Evolutionary conservation across 1,140 invertebrate species (phyloP), one percentile per base, ranked within the genome.

Genomic region (Aphis craccivora): DNA sequence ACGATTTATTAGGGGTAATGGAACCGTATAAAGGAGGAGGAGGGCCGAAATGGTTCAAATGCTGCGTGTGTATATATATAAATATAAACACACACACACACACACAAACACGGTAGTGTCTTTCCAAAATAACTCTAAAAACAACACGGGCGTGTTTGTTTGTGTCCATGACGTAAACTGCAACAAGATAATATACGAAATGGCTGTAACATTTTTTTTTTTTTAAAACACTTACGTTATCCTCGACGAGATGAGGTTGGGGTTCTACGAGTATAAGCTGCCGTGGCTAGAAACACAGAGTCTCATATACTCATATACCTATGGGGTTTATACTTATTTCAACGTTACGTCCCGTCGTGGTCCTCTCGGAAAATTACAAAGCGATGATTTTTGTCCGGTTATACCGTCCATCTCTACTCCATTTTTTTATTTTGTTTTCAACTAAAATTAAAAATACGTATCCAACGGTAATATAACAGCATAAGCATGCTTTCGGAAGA

Each of bases 1-100:
- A 86, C 84, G 43, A 86, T 86, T 86, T 45, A 86, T 86, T 86
- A 86, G 43, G 40, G 83, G 83, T 84, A 84, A 84, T 84, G 83
- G 40, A 45, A 86, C 43, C 25, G 84, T 45, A 45, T 9, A 86
- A 37, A 83, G 8, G 40, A 43, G 5, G 83, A 45, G 25, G 40
- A 30, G 40, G 23, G 37, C 18, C 23, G 11, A 45, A 30, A 86
- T 11, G 84, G 84, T 45, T 86, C 43, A n/a, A 45, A 25, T 40
- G 35, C 35, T 37, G n/a, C n/a, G 5, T 67, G 83, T 81, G 35
- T 67, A 14, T 67, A 55, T 23, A 76, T n/a, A 76, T 76, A n/a
- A 18, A 67, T 30, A 30, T 18, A n/a, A 11, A n/a, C 4, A 18
- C 0, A 18, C 25, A 30, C 60, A n/a, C 30, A 35, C 60, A 14